Base-by-base conservation (phyloP, 2,113 vertebrate genomes). In the Syngnathoides biaculeatus region DNA sequence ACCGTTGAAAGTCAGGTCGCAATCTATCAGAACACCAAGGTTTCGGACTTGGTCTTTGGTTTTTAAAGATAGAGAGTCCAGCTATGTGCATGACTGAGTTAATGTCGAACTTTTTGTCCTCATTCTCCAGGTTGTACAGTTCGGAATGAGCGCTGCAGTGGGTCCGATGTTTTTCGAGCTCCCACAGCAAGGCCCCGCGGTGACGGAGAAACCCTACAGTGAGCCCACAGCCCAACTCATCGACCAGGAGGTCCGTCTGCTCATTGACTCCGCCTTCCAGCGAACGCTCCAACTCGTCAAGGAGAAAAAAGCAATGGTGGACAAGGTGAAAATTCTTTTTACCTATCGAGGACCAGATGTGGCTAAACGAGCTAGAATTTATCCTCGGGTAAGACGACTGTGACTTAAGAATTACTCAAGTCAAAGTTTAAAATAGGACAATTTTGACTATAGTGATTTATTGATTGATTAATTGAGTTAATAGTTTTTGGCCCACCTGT, bases 131-230 rank as follows among this genome's bases (percentile, higher is more conserved):
- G 94, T 99, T 65, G 94, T 98, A 57, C 94, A 99, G 87, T 98
- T 98, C 81, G 97, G 97, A 57, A 98, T 99, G 96, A 98, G 94
- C 64, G 92, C 95, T 43, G 95, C 94, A 65, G 94, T 99, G 42
- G 97, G 97, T 19, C 96, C 95, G 83, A 90, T 98, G 77, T 99
- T 95, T 61, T 98, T 98, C 64, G 94, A 99, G 74, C 92, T 95
- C 17, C 95, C 94, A 4, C 94, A 93, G 11, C 93, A 94, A 85
- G 95, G 94, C 2, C 92, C 93, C 65, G 79, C 94, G 83, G 89
- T 96, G 0, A 82, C 94, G 17, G 95, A 96, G 87, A 98, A 98
- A 68, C 97, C 97, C 19, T 99, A 94, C 71, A 96, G 97, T 90
- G 93, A 79, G 94, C 91, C 9, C 9, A 92, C 26, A 72, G 85